Evolutionary conservation across 1,140 invertebrate genomes (phyloP).

Genomic region (Zaprionus ghesquierei): DNA sequence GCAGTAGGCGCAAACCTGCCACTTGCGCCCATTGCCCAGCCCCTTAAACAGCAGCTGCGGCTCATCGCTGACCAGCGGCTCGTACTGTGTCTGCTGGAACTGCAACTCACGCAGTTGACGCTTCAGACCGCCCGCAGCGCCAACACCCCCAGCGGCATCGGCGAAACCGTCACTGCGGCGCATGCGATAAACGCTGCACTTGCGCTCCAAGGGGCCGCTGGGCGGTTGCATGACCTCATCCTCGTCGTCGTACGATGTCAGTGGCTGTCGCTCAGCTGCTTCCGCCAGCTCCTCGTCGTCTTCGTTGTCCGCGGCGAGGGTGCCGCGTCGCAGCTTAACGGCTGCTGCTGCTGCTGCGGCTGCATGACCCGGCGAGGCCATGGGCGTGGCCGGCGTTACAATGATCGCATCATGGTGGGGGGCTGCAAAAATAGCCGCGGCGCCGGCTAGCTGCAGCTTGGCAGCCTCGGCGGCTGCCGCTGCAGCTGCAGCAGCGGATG

Average conservation of each 20-base stretch:
- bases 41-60: slow-evolving; percentile 76
- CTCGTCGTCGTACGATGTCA: slow-evolving; percentile 61
- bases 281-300: slow-evolving; percentile 55
- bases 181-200: slow-evolving; percentile 82
- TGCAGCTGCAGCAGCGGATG: slow-evolving; percentile 52
- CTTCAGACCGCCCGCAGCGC: slow-evolving; percentile 51
- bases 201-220: slow-evolving; percentile 71
- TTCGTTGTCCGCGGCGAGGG: slow-evolving; percentile 20
- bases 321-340: slow-evolving; percentile 52
- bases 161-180: slow-evolving; percentile 73
- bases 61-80: slow-evolving; percentile 73
- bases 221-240: slow-evolving; percentile 67
- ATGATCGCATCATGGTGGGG: slow-evolving; percentile 80
- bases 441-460: slow-evolving; percentile 54
- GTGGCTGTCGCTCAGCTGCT: slow-evolving; percentile 58
- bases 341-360: slow-evolving; percentile 45
- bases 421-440: slow-evolving; percentile 55
- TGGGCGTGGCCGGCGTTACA: slow-evolving; percentile 82
- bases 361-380: slow-evolving; percentile 79
- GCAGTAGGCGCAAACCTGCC: slow-evolving; percentile 78
- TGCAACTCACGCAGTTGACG: slow-evolving; percentile 74
- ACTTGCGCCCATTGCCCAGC: slow-evolving; percentile 65
- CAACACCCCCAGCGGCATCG: slow-evolving; percentile 1
- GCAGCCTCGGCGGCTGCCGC: slow-evolving; percentile 40
- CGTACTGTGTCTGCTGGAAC: slow-evolving; percentile 77